A percentile compares a stretch with the other conserved stretches of the same genome.
These are phyloP conservation scores for Nannospalax galili DNA, from an alignment of 2,113 vertebrate species.

Conservation along the genomic window DNA sequence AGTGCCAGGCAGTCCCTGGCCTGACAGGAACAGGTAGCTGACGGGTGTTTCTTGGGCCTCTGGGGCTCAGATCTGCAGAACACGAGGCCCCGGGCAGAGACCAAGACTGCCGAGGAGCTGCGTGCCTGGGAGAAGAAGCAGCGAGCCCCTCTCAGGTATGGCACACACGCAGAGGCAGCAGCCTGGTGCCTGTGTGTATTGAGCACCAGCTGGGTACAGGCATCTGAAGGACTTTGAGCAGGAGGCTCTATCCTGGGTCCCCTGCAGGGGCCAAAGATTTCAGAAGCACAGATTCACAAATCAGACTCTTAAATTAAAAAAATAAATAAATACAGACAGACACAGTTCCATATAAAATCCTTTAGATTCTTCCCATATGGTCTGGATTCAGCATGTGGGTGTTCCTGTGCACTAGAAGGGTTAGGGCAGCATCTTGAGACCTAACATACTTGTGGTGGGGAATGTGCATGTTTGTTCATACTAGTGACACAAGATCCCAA, in stretches of 20 bases:
- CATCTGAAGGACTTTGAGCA: background rate
- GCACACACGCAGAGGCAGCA: rapidly evolving
- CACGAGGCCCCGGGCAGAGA: slow-evolving; percentile 91
- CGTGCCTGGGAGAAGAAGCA: slow-evolving; percentile 95
- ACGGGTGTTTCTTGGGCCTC: background rate
- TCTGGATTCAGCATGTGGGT: background rate
- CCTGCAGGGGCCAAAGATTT: background rate
- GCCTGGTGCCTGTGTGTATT: rapidly evolving
- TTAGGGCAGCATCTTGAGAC: background rate
- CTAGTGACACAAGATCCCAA: background rate
- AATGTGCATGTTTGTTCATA: background rate
- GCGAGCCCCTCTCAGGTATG: slow-evolving; percentile 92
- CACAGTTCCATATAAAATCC: background rate
- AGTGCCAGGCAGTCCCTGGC: background rate
- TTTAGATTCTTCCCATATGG: background rate
- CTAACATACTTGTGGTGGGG: background rate
- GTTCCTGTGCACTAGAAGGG: background rate
- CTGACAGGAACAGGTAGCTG: background rate
- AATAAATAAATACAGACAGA: background rate
- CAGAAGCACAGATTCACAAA: background rate
- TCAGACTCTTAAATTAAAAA: background rate
- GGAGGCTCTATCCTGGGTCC: background rate
- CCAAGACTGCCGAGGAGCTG: slow-evolving; percentile 92
- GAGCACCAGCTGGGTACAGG: background rate
- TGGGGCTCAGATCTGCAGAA: slow-evolving; percentile 90